A percentile compares a stretch with the other conserved stretches of the same genome.
phyloP scores from a whole-genome alignment of 2,797 vertebrate genomes.

The Apogon hyalosoma region DNA sequence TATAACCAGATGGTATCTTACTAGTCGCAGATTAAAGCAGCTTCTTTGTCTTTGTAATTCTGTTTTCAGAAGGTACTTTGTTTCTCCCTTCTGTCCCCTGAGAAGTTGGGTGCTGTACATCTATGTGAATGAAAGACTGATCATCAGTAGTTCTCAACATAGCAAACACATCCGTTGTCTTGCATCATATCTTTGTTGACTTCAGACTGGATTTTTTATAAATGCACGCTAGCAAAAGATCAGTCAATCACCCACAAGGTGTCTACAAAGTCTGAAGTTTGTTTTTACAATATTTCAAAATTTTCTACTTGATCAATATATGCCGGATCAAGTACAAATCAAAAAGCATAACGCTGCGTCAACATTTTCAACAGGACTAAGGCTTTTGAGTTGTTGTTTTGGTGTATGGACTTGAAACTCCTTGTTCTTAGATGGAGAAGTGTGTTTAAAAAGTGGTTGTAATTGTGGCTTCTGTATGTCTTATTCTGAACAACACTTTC shows the following conservation, averaged over 20 bases:
- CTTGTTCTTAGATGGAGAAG: background rate
- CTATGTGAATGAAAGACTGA: slow-evolving; percentile 24
- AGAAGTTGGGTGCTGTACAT: slow-evolving; percentile 17
- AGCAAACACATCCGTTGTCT: background rate
- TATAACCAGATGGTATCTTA: slow-evolving; percentile 66
- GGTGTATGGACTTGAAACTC: background rate
- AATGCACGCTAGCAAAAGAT: no score
- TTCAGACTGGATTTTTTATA: background rate
- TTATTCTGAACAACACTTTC: background rate
- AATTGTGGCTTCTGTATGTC: background rate
- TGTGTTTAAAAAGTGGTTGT: background rate
- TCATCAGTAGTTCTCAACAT: background rate
- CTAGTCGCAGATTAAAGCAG: slow-evolving; percentile 62
- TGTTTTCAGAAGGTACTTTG: slow-evolving; percentile 59
- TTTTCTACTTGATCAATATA: no score
- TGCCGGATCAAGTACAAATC: slow-evolving; percentile 2
- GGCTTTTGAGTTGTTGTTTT: background rate
- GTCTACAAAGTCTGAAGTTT: no score
- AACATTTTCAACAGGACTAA: background rate
- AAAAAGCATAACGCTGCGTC: background rate
- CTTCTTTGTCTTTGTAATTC: slow-evolving; percentile 59
- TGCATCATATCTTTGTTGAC: background rate
- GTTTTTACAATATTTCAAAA: no score
- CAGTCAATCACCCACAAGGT: no score
- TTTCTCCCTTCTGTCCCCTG: slow-evolving; percentile 21